Evolutionary conservation across 2,888 invertebrate species (phyloP).

Genomic region (Acronicta alni): DNA sequence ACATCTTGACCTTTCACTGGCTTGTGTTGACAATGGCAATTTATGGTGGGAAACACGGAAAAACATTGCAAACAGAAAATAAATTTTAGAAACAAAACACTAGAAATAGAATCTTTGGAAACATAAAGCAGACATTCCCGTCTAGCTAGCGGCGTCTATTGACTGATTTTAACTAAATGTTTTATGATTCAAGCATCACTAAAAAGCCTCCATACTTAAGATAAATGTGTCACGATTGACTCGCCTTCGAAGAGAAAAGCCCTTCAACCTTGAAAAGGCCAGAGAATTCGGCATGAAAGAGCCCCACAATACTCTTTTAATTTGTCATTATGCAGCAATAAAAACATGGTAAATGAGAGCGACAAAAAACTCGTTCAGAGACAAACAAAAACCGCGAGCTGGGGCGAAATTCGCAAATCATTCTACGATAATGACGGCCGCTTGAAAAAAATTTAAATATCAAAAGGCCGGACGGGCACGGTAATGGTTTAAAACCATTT

Average conservation of each 20-base stretch:
- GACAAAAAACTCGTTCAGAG: slow-evolving; percentile 86
- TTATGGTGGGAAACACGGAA: slow-evolving; percentile 49
- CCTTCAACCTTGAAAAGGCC: slow-evolving; percentile 76
- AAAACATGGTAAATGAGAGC: slow-evolving; percentile 87
- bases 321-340: slow-evolving; percentile 88
- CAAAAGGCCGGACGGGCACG: slow-evolving; percentile 88
- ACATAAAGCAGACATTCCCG: slow-evolving; percentile 21
- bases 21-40: slow-evolving; percentile 30
- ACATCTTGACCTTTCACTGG: slow-evolving; percentile 34
- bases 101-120: slow-evolving; percentile 11
- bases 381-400: slow-evolving; percentile 85
- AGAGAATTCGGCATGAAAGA: slow-evolving; percentile 84
- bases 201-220: slow-evolving; percentile 28
- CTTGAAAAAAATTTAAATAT: slow-evolving; percentile 90
- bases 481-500: slow-evolving; percentile 90
- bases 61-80: slow-evolving; percentile 43
- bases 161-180: slow-evolving; percentile 29
- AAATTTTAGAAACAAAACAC: slow-evolving; percentile 26
- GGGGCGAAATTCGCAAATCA: slow-evolving; percentile 89
- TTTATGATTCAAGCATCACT: slow-evolving; percentile 33
- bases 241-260: slow-evolving; percentile 67
- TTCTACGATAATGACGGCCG: slow-evolving; percentile 86
- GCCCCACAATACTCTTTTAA: slow-evolving; percentile 87
- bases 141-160: slow-evolving; percentile 25
- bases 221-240: slow-evolving; percentile 69